Evolutionary conservation across 2,888 invertebrate species (phyloP), one percentile per base, ranked within the genome.

Genomic region (Lamellibrachia columna): DNA sequence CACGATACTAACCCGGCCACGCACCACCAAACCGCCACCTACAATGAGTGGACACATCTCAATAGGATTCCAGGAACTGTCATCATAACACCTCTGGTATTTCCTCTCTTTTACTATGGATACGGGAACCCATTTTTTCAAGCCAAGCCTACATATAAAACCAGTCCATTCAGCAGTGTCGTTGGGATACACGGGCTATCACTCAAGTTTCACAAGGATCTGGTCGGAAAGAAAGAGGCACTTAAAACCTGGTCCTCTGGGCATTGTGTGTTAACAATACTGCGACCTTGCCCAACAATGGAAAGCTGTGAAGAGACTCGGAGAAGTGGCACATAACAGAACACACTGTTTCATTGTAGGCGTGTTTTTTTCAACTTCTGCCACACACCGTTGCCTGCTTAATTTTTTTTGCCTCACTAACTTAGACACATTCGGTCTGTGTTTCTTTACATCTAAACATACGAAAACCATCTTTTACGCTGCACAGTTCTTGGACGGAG

Each of bases 61-160:
- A 75, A 22, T 75, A 15, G 75, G 75, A 75, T 75, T 75, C 75
- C 75, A 75, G 75, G 75, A 75, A 75, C 75, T 75, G 75, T 75
- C 75, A 15, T 75, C 75, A 6, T 15, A 15, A 75, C 3, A 75
- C 22, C 15, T 75, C 75, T 75, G 75, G 75, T 75, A 75, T 75
- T 75, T 75, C 75, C 75, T 75, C 75, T n/a, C 6, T 22, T n/a
- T 0, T 6, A 75, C 75, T 75, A 22, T n/a, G 2, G 75, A 75
- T 22, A 75, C 75, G 6, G 75, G 75, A n/a, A 75, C 3, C 22
- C 22, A n/a, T 11, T 75, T 7, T 75, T 75, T 75, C 22, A 22
- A n/a, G n/a, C 75, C 15, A 75, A n/a, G 75, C 75, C 75, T 75
- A 75, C 22, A n/a, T n/a, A 22, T 22, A 75, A 75, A 75, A 75